A percentile compares a stretch with the other conserved stretches of the same genome.
These are phyloP conservation scores for Rosalia funebris DNA, from an alignment of 2,888 invertebrate species.

Conservation along the genomic window DNA sequence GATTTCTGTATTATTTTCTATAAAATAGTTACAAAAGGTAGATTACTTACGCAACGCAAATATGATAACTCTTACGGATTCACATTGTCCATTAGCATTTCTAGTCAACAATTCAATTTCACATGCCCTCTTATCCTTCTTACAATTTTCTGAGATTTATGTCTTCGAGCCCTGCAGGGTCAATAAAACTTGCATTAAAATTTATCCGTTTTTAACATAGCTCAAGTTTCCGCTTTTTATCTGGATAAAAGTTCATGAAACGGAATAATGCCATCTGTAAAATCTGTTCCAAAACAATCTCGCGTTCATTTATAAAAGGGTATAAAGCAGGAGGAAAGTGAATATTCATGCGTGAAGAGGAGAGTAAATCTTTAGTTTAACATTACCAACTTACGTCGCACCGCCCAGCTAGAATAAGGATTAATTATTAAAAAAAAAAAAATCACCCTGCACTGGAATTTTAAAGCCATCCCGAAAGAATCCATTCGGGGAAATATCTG, in stretches of 20 bases:
- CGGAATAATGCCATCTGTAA: conserved; percentile 14
- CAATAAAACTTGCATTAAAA: no score
- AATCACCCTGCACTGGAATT: conserved; percentile 24
- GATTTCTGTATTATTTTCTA: no score
- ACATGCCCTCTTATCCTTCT: no score
- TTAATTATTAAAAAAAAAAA: conserved; percentile 7
- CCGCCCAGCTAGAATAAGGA: conserved; percentile 13
- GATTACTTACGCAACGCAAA: no score
- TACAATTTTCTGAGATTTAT: no score
- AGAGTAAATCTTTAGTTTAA: conserved; percentile 23
- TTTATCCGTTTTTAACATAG: neutral
- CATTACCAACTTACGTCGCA: neutral
- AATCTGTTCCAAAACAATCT: conserved; percentile 12
- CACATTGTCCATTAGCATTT: no score
- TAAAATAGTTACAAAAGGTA: no score
- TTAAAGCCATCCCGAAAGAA: conserved; percentile 35
- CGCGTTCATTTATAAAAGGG: conserved; percentile 22
- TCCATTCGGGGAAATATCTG: conserved; percentile 35
- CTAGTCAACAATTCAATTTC: no score
- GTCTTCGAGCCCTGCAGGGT: no score
- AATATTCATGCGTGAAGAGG: conserved; percentile 25
- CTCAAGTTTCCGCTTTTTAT: neutral
- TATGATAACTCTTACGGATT: no score
- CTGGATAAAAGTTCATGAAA: conserved; percentile 7
- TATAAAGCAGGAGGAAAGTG: conserved; percentile 4